These are phyloP conservation scores for Anadara kagoshimensis DNA, from an alignment of 1,140 invertebrate genomes.

Conservation along the genomic window DNA sequence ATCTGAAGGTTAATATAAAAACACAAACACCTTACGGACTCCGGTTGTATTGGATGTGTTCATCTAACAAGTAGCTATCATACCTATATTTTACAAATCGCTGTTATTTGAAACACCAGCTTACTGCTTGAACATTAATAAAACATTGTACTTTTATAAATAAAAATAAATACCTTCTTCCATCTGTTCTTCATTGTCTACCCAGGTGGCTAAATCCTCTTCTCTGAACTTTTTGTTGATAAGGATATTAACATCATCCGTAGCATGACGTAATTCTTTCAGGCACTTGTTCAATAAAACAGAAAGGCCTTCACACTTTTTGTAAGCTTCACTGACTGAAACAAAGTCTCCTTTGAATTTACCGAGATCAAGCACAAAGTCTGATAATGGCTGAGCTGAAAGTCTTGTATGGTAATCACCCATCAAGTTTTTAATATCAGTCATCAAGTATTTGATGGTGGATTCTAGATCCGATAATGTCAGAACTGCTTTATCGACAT, in stretches of 20 bases:
- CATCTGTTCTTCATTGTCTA: constrained; percentile 23
- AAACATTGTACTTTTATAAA: too few relatives aligned
- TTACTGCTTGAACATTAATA: too few relatives aligned
- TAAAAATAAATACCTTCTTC: constrained; percentile 18
- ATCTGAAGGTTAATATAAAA: too few relatives aligned
- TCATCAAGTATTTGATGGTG: constrained; percentile 23
- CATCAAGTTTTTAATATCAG: constrained; percentile 36
- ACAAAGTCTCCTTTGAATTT: constrained; percentile 41
- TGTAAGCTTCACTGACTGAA: constrained; percentile 37
- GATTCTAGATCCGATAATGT: constrained; percentile 22
- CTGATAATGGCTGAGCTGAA: constrained; percentile 20
- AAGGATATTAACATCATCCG: constrained; percentile 30
- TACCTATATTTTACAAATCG: too few relatives aligned
- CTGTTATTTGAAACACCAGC: too few relatives aligned
- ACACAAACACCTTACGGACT: too few relatives aligned
- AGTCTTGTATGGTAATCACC: constrained; percentile 22
- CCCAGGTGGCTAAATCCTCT: constrained; percentile 37
- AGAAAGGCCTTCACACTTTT: constrained; percentile 36
- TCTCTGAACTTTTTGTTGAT: constrained; percentile 37
- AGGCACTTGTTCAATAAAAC: constrained; percentile 31
- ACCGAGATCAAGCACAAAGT: constrained; percentile 34
- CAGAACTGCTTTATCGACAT: constrained; percentile 36
- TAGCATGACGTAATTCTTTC: constrained; percentile 31
- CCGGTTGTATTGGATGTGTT: too few relatives aligned
- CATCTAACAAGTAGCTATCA: too few relatives aligned